Evolutionary conservation across 2,888 invertebrate species (phyloP).

Genomic region (Phortica okadai): DNA sequence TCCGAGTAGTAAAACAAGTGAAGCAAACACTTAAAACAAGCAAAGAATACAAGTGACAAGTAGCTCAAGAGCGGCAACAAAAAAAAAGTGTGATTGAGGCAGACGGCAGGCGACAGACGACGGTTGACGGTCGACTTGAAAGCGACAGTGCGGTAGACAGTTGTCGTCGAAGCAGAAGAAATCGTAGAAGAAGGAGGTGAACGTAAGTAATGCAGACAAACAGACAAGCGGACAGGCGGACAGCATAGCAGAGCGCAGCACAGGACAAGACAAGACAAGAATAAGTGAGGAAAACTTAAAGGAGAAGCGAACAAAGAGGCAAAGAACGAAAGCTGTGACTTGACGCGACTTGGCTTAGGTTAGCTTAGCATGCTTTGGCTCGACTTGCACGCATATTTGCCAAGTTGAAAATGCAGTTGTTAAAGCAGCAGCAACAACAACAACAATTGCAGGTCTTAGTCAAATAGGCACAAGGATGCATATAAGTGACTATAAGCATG

Average conservation of each 20-base stretch:
- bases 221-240: not conserved
- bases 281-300: not conserved
- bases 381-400: conserved; percentile 3
- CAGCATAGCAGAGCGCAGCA: not conserved
- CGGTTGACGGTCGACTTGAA: too few relatives aligned
- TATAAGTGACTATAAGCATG: conserved; percentile 3
- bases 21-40: not conserved
- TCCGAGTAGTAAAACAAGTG: not conserved
- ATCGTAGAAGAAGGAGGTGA: not conserved
- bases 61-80: not conserved
- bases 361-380: not conserved
- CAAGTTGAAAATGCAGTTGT: not conserved
- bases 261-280: not conserved
- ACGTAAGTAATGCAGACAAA: not conserved
- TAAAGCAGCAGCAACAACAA: conserved; percentile 23
- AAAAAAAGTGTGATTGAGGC: not conserved
- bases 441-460: conserved; percentile 28
- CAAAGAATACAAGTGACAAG: not conserved
- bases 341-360: not conserved
- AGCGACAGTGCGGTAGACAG: too few relatives aligned
- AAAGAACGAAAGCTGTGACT: not conserved
- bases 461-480: conserved; percentile 31
- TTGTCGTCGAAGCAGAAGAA: not conserved
- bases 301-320: not conserved
- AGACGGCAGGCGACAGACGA: not conserved